A percentile compares a stretch with the other conserved stretches of the same genome.
phyloP scores from a whole-genome alignment of 2,888 invertebrate genomes.

The Eupeodes latifasciatus region DNA sequence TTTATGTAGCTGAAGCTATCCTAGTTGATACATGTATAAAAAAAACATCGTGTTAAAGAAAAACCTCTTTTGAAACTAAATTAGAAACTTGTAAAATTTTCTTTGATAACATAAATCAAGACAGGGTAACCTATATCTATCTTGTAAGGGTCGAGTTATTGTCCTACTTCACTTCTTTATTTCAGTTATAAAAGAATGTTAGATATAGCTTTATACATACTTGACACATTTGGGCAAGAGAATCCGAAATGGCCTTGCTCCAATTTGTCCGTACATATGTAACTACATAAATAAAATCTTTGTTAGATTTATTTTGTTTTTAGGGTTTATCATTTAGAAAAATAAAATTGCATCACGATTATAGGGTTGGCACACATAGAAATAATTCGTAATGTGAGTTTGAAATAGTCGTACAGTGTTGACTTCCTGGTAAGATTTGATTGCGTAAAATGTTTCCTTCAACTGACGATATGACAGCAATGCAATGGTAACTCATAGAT shows the following conservation, averaged over 20 bases:
- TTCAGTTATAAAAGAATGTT: too few species aligned
- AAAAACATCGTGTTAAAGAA: neutral
- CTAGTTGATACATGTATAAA: neutral
- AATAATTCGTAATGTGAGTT: neutral
- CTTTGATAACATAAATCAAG: slow-evolving; percentile 26
- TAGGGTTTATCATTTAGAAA: neutral
- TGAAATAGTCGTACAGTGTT: neutral
- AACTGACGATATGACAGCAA: too few species aligned
- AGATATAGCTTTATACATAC: neutral
- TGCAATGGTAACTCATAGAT: too few species aligned
- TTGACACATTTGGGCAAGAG: neutral
- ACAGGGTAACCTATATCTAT: slow-evolving; percentile 2
- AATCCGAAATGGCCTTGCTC: neutral
- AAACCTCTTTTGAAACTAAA: neutral
- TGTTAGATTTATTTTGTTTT: neutral
- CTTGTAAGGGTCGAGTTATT: neutral
- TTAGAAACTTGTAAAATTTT: slow-evolving; percentile 8
- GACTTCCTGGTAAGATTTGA: neutral
- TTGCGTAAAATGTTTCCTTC: neutral
- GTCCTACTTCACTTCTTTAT: neutral
- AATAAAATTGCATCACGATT: neutral
- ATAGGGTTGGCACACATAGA: neutral
- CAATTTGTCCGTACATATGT: neutral
- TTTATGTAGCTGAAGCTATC: neutral
- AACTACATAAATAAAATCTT: neutral